phyloP scores from a whole-genome alignment of 2,113 vertebrate genomes.

The Rutilus rutilus region DNA sequence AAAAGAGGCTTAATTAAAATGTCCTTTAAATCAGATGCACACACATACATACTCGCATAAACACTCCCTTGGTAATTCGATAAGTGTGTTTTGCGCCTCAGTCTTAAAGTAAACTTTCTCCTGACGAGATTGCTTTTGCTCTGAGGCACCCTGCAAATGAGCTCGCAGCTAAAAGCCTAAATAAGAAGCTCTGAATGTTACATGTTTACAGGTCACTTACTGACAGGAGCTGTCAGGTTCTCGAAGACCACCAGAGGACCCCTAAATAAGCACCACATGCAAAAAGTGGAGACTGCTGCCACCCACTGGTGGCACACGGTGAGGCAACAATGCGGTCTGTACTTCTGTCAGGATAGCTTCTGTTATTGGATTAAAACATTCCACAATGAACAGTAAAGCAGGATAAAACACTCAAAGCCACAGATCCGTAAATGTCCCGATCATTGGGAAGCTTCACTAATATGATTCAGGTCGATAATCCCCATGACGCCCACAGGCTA shows the following conservation, averaged over 20 bases:
- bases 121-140: constrained; percentile 44
- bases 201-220: constrained; percentile 42
- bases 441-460: constrained; percentile 20
- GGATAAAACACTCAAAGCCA: constrained; percentile 24
- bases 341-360: background rate
- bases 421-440: constrained; percentile 14
- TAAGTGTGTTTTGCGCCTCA: constrained; percentile 24
- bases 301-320: constrained; percentile 72
- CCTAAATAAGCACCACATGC: background rate
- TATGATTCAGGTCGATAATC: constrained; percentile 17
- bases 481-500: background rate
- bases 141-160: constrained; percentile 21
- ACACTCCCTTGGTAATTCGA: background rate
- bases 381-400: background rate
- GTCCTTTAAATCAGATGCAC: background rate
- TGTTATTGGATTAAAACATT: constrained; percentile 26
- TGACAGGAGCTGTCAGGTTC: constrained; percentile 21
- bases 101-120: constrained; percentile 21
- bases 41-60: background rate
- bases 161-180: constrained; percentile 41
- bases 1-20: background rate
- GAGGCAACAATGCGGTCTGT: background rate
- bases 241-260: constrained; percentile 4
- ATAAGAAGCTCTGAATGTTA: constrained; percentile 50
- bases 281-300: constrained; percentile 83